Base-by-base conservation (phyloP, 2,797 vertebrate genomes). In the Enteromius paludinosus region DNA sequence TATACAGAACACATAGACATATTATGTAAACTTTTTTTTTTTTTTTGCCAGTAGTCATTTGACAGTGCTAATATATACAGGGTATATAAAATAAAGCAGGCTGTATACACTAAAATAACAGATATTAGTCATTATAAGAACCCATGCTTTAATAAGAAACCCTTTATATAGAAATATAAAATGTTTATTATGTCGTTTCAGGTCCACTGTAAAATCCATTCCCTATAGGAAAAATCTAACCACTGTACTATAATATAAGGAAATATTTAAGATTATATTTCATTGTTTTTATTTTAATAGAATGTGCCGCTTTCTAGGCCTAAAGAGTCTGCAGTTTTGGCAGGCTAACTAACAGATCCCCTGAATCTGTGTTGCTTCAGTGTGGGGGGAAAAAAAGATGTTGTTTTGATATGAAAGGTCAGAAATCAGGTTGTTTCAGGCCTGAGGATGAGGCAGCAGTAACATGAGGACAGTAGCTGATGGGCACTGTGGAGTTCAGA, bases 391-490 rank as follows among this genome's bases (percentile, higher is more conserved):
- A 11, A 49, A 52, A 45, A 23, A 3, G 4, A 47, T 11, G 7
- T 59, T 68, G 12, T 69, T 76, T 83, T 70, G n/a, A 61, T 69
- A 56, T 69, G 8, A 77, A 76, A 69, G 52, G 38, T 83, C 73
- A 38, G 12, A n/a, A 25, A 52, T 69, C 49, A 56, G 49, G 25
- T 82, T 56, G 38, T 72, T 73, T 81, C 56, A 65, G 70, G 59
- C 69, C 30, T 73, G 70, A 54, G 38, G 64, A 59, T 45, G 38
- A 38, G 35, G 25, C 68, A 17, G 47, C 33, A 23, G 81, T 82
- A 59, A 75, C 18, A 30, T 45, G 80, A 75, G 72, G 81, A 69
- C 81, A 68, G 81, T 76, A 77, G 81, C 73, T 70, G 52, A 77
- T 69, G 64, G 61, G 72, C 49, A 69, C 62, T 76, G 64, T 30